Percentiles rank a stretch among this genome's conserved stretches.
Conservation (phyloP, 2,888 invertebrate genomes). For the Monopis laevigella region DNA sequence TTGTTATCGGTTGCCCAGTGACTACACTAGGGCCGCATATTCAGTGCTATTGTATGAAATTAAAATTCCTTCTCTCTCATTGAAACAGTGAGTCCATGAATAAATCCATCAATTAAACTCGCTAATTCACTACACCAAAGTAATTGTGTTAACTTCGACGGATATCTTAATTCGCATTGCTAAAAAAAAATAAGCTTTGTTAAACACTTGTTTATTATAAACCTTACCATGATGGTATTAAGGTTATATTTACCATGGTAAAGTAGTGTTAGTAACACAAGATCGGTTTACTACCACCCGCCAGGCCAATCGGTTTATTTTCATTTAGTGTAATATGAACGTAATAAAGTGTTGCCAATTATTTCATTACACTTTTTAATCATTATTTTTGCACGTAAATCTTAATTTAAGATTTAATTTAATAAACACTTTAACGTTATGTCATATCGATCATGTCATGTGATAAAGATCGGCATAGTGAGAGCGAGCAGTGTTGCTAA, state of each 20-base stretch:
- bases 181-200: not conserved
- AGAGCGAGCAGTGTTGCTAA: too few species aligned
- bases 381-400: conserved; percentile 7
- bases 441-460: too few species aligned
- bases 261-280: conserved; percentile 2
- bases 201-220: not conserved
- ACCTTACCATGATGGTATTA: too few species aligned
- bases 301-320: conserved; percentile 45
- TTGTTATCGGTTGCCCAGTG: too few species aligned
- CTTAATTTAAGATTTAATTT: too few species aligned
- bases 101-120: conserved; percentile 32
- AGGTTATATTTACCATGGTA: conserved; percentile 19
- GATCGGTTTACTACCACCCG: conserved; percentile 45
- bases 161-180: conserved; percentile 28
- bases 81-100: not conserved
- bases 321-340: conserved; percentile 30
- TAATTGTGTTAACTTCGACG: conserved; percentile 30
- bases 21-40: too few species aligned
- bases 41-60: too few species aligned
- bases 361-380: conserved; percentile 34
- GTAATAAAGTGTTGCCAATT: conserved; percentile 53
- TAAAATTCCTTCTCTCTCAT: too few species aligned
- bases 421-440: too few species aligned
- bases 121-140: conserved; percentile 25
- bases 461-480: too few species aligned